Evolutionary conservation across 2,797 vertebrate species (phyloP), one percentile per base, ranked within the genome.

Genomic region (Gymnoscopelus braueri): DNA sequence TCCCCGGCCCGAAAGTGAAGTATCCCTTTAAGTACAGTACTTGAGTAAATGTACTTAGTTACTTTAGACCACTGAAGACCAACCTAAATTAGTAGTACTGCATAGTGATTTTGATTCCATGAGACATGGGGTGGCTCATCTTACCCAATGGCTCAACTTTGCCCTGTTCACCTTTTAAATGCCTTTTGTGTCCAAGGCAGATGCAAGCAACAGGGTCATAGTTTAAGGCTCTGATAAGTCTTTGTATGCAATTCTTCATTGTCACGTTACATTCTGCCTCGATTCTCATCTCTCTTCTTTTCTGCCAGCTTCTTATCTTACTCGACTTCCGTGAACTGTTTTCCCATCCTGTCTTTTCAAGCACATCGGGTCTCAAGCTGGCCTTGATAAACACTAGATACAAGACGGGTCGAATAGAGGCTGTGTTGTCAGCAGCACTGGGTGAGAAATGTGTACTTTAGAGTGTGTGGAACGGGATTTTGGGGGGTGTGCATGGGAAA

Each of bases 321-420:
- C 35, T 47, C 62, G 54, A 77, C 60, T 71, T 61, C 69, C 65
- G 71, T 80, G 79, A 87, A 79, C 72, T 4, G 8, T 67, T 79
- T 68, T 62, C 69, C 65, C 57, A 60, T 77, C 69, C 73, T 29
- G 6, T 69, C 69, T 69, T 78, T 62, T 60, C 2, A 3, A 29
- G 52, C 67, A 26, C 79, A 74, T 78, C 52, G 8, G 74, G 84
- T 85, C 77, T 77, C 63, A 60, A 83, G 85, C 63, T 71, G 69
- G 70, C 63, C 81, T 84, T 85, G 83, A 85, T 88, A 79, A 81
- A 89, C 77, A 75, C 54, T 65, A 69, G 77, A 79, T 74, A 64
- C 64, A 80, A 64, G 62, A 51, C 55, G 80, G 65, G 71, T 64
- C 79, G 67, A 61, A 29, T 52, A 68, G 57, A 79, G 73, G 60